Conservation (phyloP, 2,113 vertebrate genomes). For the Aplodontia rufa region DNA sequence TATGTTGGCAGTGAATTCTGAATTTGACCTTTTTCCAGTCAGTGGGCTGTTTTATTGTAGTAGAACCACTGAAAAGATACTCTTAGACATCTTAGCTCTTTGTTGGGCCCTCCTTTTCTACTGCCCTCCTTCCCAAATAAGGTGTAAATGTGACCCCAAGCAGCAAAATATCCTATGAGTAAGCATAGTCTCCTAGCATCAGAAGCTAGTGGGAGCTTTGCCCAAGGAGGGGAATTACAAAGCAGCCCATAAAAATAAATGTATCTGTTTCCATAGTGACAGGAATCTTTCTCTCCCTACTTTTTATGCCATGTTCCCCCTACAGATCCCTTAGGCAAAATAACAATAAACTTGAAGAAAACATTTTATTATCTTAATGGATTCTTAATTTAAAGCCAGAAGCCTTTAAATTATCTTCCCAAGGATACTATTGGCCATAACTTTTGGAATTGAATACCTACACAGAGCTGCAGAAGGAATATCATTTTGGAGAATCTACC, state of each 20-base stretch:
- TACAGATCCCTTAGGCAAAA: slow-evolving; percentile 64
- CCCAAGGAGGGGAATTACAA: slow-evolving; percentile 71
- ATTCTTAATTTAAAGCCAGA: slow-evolving; percentile 74
- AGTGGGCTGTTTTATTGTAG: neutral
- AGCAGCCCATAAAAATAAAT: slow-evolving; percentile 79
- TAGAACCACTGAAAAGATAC: neutral
- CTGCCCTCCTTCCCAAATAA: neutral
- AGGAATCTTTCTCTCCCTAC: neutral
- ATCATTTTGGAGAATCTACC: neutral
- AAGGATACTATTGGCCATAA: slow-evolving; percentile 21
- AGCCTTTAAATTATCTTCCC: slow-evolving; percentile 69
- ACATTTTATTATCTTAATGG: slow-evolving; percentile 77
- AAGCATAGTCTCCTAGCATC: slow-evolving; percentile 48
- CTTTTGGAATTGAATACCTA: slow-evolving; percentile 22
- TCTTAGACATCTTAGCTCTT: neutral
- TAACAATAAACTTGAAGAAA: slow-evolving; percentile 73
- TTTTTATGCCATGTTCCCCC: slow-evolving; percentile 54
- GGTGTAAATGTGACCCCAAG: neutral
- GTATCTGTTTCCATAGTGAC: slow-evolving; percentile 77
- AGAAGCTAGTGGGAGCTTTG: slow-evolving; percentile 66
- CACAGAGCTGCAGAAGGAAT: neutral
- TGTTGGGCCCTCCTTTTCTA: neutral
- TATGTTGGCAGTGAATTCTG: neutral
- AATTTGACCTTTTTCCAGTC: neutral
- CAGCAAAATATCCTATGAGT: slow-evolving; percentile 32